Evolutionary conservation across 2,113 vertebrate species (phyloP), one percentile per base, ranked within the genome.

Genomic region (Blennius ocellaris): DNA sequence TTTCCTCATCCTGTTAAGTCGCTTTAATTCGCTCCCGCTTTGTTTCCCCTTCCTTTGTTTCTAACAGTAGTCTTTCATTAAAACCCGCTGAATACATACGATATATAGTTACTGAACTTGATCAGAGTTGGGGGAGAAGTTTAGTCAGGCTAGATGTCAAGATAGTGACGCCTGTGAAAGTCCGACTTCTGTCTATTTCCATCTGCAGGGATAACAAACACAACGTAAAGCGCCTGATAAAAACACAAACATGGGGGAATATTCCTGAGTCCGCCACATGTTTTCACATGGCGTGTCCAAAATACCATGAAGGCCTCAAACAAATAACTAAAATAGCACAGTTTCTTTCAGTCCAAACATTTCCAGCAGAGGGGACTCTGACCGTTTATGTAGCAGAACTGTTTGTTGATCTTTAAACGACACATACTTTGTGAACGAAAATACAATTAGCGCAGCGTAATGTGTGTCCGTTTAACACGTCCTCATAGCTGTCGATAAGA

Each of bases 201-300:
- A 86, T 75, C 85, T 43, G 64, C 68, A 88, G 76, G 75, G 59
- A 91, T 87, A 91, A 91, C 80, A 91, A 92, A 91, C 85, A 87
- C 37, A 14, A 81, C 6, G 39, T 58, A 75, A 84, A 76, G 77
- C 53, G 64, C 39, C 86, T 80, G 67, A 73, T 83, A 74, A 75
- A 86, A 83, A 92, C 81, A 87, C 78, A 89, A 86, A 87, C 83
- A 87, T 1, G n/a, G 83, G 21, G 50, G 71, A 78, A 78, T 75
- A 76, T 84, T 73, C 73, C 76, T 55, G 82, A 85, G 76, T 78
- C 56, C 30, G 45, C 66, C 58, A 62, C 67, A 2, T 87, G 84
- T 92, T 93, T 92, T 92, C 70, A 52, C 72, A 90, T 54, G 69
- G 78, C 77, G 86, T 60, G 84, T 77, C 76, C 69, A 49, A 84